phyloP scores from a whole-genome alignment of 2,113 vertebrate species.

The Macquaria australasica region DNA sequence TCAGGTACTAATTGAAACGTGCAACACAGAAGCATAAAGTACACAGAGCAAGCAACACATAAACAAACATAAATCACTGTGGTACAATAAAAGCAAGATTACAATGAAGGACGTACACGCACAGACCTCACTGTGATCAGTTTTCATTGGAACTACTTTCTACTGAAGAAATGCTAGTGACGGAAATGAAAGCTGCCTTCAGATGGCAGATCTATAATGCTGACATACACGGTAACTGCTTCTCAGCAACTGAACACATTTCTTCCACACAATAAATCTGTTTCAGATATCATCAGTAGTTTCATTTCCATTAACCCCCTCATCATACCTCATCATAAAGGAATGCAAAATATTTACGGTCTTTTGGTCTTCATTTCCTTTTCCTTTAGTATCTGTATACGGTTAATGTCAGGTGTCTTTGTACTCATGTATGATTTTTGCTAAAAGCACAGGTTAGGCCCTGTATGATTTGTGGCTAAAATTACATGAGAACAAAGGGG shows the following conservation, averaged over 20 bases:
- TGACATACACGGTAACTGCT: background rate
- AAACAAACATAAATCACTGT: background rate
- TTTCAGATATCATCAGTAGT: background rate
- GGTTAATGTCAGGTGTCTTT: background rate
- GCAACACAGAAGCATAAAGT: background rate
- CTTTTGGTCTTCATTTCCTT: conserved; percentile 1
- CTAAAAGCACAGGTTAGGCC: background rate
- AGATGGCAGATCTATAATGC: background rate
- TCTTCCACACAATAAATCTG: background rate
- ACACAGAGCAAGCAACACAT: background rate
- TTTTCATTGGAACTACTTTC: background rate
- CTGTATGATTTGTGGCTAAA: background rate
- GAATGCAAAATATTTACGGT: conserved; percentile 1
- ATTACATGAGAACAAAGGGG: background rate
- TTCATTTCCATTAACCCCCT: conserved; percentile 16
- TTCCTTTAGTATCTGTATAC: background rate
- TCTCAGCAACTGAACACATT: background rate
- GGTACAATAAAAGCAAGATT: background rate
- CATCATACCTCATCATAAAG: background rate
- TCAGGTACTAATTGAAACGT: background rate
- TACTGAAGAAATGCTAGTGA: background rate
- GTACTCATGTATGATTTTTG: background rate
- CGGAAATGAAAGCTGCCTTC: background rate
- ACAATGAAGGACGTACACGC: background rate
- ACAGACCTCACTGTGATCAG: background rate